Evolutionary conservation across 1,140 invertebrate genomes (phyloP), one percentile per base, ranked within the genome.

Genomic region (Diachasmimorpha longicaudata): DNA sequence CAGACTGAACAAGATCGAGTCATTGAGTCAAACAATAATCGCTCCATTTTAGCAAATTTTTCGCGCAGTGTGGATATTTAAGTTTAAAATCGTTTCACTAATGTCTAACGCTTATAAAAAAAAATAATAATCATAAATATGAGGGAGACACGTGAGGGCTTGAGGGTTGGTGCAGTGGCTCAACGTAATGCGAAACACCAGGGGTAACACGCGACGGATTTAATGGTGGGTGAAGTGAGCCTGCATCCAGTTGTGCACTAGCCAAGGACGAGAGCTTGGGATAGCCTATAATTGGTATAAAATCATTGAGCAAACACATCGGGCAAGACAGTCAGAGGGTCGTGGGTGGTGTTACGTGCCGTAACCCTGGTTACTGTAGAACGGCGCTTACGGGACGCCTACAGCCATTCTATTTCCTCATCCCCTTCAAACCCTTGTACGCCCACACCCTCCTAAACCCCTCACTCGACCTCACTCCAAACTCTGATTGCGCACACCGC

Each of bases 261-360:
- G 68, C 37, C 37, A 48, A 71, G 48, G 23, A 66, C 83, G 84
- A 81, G 82, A 82, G 79, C 80, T 46, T 36, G 82, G 83, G 83
- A 85, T 87, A 88, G 86, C 83, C 85, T 85, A 84, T 88, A 89
- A 89, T 89, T 89, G 88, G 86, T 87, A 88, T 87, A 87, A 88
- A 87, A 88, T 89, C 87, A 86, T 87, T 84, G 85, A 88, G 86
- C 88, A 88, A 89, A 89, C 86, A 88, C 84, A 86, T 87, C 83
- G 70, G 16, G 83, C 85, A 87, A 84, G 85, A 87, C 83, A 86
- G 85, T 81, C 83, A 55, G 84, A 83, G 85, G 84, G 84, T 84
- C 84, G 86, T 88, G 87, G 87, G 86, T 85, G 87, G 85, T 52
- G 82, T 85, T 87, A 84, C 87, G 88, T 88, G 87, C 88, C 85